Base-by-base conservation (phyloP, 1,140 invertebrate genomes). In the Sipha flava region DNA sequence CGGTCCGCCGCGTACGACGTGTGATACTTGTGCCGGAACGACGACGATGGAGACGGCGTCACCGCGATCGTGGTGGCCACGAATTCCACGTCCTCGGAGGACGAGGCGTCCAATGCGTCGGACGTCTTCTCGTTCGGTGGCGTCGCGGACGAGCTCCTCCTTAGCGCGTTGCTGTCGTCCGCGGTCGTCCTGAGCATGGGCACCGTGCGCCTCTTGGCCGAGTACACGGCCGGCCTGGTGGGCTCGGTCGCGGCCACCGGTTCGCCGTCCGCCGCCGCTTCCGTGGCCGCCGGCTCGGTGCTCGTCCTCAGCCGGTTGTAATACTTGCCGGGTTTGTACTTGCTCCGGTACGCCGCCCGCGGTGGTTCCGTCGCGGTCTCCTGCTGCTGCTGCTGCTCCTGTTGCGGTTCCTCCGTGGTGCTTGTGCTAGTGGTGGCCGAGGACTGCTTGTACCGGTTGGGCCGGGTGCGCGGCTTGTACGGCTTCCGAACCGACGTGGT, bases 1-100 rank as follows among this genome's bases (percentile, higher is more conserved):
- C 87, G 86, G n/a, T 88, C 87, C 0, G 87, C 86, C 4, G 85
- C 84, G 18, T 87, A 54, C 45, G 70, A 75, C 5, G 62, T 66
- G n/a, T 77, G 34, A 7, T 59, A 77, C 21, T 77, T 77, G 31
- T 57, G 73, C 12, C 31, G 54, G 18, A n/a, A 0, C 1, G 62
- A 18, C 3, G 70, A 0, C 1, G 62, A 18, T 9, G 70, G 31
- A 5, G 0, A 12, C 21, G 14, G 21, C 3, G 47, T 54, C 6
- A 21, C 31, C n/a, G 70, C 70, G 21, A 54, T 21, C n/a, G 79
- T 75, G 26, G 45, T 81, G 9, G 49, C 34, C 2, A 59, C 34
- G 3, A 43, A 77, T 6, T 77, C 73, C 12, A 59, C 52, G 34
- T 77, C 73, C 10, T 77, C 73, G 14, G 73, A 57, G 9, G 73